Conservation (phyloP, 2,113 vertebrate genomes). For the Apteryx mantelli region DNA sequence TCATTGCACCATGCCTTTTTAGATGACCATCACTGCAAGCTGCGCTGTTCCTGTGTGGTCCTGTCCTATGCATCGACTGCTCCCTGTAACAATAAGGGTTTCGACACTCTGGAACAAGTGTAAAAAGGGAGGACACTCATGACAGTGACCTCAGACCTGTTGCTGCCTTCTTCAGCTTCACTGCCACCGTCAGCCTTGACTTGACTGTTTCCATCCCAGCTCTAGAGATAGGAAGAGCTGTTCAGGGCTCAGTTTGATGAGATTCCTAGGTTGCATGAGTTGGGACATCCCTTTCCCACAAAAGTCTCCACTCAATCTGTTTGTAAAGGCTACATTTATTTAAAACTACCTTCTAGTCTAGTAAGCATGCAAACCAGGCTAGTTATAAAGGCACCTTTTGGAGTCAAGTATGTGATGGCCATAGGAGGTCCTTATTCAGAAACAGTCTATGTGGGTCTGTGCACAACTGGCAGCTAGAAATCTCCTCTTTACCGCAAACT, state of each 20-base stretch:
- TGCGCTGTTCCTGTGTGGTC: neutral
- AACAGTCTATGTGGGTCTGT: neutral
- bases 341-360: neutral
- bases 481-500: neutral
- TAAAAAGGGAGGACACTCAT: neutral
- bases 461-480: neutral
- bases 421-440: slow-evolving; percentile 3
- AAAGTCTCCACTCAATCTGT: neutral
- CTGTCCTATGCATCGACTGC: fast-evolving
- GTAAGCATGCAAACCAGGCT: neutral
- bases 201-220: neutral
- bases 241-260: neutral
- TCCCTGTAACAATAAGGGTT: neutral
- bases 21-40: neutral
- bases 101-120: no score
- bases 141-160: neutral
- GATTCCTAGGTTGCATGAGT: neutral
- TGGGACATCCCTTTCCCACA: neutral
- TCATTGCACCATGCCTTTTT: neutral
- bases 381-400: neutral
- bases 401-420: slow-evolving; percentile 26
- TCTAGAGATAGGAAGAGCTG: neutral
- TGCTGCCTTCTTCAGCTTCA: neutral
- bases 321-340: neutral
- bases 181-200: neutral